Evolutionary conservation across 2,888 invertebrate species (phyloP).

Genomic region (Diplazon laetatorius): DNA sequence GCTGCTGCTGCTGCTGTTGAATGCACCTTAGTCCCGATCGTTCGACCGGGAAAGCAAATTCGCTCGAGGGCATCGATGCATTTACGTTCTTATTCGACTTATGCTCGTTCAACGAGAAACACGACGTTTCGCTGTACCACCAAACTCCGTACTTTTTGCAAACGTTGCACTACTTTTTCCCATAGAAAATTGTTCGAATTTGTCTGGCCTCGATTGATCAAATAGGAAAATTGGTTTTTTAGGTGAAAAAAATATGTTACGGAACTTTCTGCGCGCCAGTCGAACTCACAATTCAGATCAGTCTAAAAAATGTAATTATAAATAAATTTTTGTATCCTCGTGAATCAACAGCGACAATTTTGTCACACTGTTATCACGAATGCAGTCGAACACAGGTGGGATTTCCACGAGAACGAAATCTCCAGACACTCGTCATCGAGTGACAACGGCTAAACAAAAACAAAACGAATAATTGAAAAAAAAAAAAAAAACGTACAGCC

Average conservation of each 20-base stretch:
- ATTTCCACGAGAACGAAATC: background rate
- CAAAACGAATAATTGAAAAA: no score
- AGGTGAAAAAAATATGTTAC: no score
- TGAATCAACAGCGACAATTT: background rate
- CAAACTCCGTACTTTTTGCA: conserved; percentile 1
- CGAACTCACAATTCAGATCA: no score
- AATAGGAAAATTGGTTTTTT: background rate
- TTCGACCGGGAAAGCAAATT: conserved; percentile 55
- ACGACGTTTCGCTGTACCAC: conserved; percentile 1
- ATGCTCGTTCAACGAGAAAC: conserved; percentile 25
- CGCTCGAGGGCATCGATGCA: conserved; percentile 63
- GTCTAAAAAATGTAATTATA: no score
- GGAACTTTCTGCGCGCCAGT: no score
- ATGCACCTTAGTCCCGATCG: conserved; percentile 23
- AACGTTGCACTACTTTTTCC: background rate
- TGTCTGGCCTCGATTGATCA: background rate
- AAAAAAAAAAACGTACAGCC: background rate
- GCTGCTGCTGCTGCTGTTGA: conserved; percentile 3
- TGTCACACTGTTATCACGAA: no score
- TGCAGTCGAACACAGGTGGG: background rate
- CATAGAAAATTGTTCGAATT: conserved; percentile 9
- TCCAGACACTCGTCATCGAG: conserved; percentile 15
- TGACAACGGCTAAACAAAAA: conserved; percentile 9
- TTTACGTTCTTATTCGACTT: conserved; percentile 49
- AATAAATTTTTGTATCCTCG: no score